A percentile compares a stretch with the other conserved stretches of the same genome.
phyloP scores from a whole-genome alignment of 2,888 invertebrate genomes.

The Lithodes maja region DNA sequence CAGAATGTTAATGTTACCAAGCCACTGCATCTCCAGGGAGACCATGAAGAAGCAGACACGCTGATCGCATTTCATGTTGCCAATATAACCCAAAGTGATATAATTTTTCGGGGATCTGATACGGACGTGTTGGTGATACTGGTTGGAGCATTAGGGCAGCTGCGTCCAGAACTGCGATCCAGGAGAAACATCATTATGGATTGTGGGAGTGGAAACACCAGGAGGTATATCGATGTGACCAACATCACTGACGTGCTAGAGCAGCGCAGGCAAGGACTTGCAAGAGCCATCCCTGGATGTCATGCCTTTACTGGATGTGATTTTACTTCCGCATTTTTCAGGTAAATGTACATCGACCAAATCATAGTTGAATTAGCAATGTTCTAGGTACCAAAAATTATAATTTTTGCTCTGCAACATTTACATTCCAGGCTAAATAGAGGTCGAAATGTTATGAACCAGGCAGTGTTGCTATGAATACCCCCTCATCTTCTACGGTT shows the following conservation, averaged over 20 bases:
- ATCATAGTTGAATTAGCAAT: too few species aligned
- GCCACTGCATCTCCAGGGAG: constrained; percentile 21
- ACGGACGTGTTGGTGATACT: constrained; percentile 27
- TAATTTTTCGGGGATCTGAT: constrained; percentile 22
- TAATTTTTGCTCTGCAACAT: too few species aligned
- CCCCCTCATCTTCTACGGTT: too few species aligned
- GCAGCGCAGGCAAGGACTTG: constrained; percentile 13
- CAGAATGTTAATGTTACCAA: not conserved
- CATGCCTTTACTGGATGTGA: constrained; percentile 37
- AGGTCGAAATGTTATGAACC: too few species aligned
- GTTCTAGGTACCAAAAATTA: too few species aligned
- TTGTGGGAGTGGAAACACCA: constrained; percentile 20
- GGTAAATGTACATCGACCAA: not conserved
- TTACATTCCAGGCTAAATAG: too few species aligned
- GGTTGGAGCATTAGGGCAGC: constrained; percentile 3
- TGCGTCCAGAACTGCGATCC: not conserved
- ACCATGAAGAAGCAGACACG: constrained; percentile 42
- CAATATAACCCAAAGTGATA: not conserved
- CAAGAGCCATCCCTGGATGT: constrained; percentile 31
- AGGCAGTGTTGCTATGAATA: too few species aligned
- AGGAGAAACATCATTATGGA: constrained; percentile 8
- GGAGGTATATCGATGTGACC: constrained; percentile 25
- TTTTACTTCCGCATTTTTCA: constrained; percentile 21
- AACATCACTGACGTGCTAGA: constrained; percentile 8
- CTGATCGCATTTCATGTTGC: constrained; percentile 26